A percentile compares a stretch with the other conserved stretches of the same genome.
These are phyloP conservation scores for Perca flavescens DNA, from an alignment of 2,113 vertebrate genomes.

Conservation along the genomic window DNA sequence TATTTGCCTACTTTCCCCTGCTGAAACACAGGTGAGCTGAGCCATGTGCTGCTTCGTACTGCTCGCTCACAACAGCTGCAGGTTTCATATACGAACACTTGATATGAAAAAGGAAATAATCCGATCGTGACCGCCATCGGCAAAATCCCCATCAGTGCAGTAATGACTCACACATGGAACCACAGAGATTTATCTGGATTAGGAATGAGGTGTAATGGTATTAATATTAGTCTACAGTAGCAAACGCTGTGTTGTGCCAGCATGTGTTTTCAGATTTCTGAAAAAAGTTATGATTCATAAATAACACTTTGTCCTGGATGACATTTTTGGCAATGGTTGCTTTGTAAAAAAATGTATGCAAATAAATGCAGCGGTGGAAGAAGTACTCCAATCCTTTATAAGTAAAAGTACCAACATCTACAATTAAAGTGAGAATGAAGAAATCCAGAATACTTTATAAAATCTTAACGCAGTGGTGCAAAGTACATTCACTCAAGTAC, in stretches of 20 bases:
- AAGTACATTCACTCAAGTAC: no score
- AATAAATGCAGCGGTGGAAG: neutral
- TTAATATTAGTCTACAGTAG: slow-evolving; percentile 46
- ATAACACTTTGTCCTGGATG: neutral
- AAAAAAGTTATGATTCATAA: neutral
- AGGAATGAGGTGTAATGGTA: slow-evolving; percentile 28
- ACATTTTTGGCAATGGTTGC: neutral
- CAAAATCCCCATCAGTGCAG: slow-evolving; percentile 55
- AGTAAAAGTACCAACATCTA: neutral
- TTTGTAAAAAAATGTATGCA: neutral
- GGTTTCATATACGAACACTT: slow-evolving; percentile 45
- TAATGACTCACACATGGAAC: slow-evolving; percentile 50
- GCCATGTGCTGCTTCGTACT: slow-evolving; percentile 13
- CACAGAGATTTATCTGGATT: slow-evolving; percentile 56
- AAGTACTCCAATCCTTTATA: neutral
- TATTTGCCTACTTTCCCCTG: slow-evolving; percentile 1
- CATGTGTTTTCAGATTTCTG: neutral
- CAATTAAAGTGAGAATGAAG: neutral
- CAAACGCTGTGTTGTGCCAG: neutral
- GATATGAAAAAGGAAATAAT: slow-evolving; percentile 55
- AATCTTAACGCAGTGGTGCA: no score
- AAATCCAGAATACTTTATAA: no score
- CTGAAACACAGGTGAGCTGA: slow-evolving; percentile 51
- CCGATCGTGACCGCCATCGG: slow-evolving; percentile 29
- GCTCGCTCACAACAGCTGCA: slow-evolving; percentile 69